Evolutionary conservation across 53 echinoderm and acorn worm species (phyloP), one percentile per base, ranked within the genome.

Genomic region (Arbacia lixula): DNA sequence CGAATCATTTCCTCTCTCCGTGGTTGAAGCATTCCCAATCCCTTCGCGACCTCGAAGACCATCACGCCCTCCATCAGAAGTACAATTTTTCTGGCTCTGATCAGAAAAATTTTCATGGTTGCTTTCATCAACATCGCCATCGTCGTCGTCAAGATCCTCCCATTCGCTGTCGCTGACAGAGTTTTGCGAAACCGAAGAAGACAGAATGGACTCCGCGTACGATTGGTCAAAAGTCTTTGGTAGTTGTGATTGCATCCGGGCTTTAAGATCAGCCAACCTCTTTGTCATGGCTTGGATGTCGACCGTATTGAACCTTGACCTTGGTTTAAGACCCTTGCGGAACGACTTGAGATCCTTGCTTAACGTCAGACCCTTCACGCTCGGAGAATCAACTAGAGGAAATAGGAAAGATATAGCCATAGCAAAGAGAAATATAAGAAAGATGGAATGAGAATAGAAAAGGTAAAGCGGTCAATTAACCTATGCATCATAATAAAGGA

Each of bases 241-340:
- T 12, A 91, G 76, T 20, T 87, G 79, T 1, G 89, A 53, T 24
- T 90, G 85, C 87, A 95, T 87, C 36, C 64, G 74, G 3, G 66
- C 67, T 36, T 84, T 84, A 10, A 95, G 78, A 22, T 85, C 90
- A 17, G 85, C 52, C 54, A 95, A 83, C 74, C 68, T 67, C 11
- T 81, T 61, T 54, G 42, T 51, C 83, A 95, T 83, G 12, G 57
- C 63, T 11, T 51, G 62, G 68, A 95, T 67, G 57, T 95, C 88
- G n/a, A 88, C 86, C 32, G 80, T 82, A 30, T 95, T 90, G 37
- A 90, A 84, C 22, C 91, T 83, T 73, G 85, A 83, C n/a, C 85
- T 75, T 19, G 91, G 91, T 53, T 93, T 91, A 16, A 93, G 87
- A 2, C 92, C 79, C 41, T 89, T 81, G 8, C 93, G 88, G 71